phyloP scores from a whole-genome alignment of 2,888 invertebrate species.

The Cheilosia impressa region DNA sequence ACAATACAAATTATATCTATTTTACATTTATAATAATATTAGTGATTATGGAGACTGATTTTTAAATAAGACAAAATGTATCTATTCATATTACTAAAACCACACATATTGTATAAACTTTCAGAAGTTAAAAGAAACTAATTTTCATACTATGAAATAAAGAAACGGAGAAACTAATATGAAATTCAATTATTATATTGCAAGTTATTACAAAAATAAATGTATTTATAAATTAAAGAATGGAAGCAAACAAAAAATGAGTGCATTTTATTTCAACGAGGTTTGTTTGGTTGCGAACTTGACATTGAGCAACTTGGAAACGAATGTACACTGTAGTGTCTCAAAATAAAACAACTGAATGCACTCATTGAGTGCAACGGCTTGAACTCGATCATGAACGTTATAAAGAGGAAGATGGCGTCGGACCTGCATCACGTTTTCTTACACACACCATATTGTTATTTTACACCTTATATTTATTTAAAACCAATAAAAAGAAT shows the following conservation, averaged over 20 bases:
- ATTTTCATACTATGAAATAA: conserved; percentile 63
- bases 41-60: conserved; percentile 74
- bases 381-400: too few relatives aligned
- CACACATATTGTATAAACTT: conserved; percentile 68
- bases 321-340: too few relatives aligned
- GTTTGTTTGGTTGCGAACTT: not conserved
- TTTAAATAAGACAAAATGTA: conserved; percentile 72
- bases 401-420: too few relatives aligned
- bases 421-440: too few relatives aligned
- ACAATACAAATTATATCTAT: conserved; percentile 68
- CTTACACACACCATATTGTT: too few relatives aligned
- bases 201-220: conserved; percentile 65
- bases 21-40: conserved; percentile 71
- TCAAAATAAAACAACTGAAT: too few relatives aligned
- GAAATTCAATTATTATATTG: conserved; percentile 67
- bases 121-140: conserved; percentile 56
- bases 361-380: too few relatives aligned
- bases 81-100: conserved; percentile 68
- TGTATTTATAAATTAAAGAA: conserved; percentile 70
- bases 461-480: too few relatives aligned
- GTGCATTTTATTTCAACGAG: not conserved
- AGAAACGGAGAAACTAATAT: conserved; percentile 50
- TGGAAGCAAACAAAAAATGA: conserved; percentile 22
- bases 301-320: not conserved
- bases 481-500: too few relatives aligned